Conservation (phyloP, 2,888 invertebrate species). For the Empis stercorea region DNA sequence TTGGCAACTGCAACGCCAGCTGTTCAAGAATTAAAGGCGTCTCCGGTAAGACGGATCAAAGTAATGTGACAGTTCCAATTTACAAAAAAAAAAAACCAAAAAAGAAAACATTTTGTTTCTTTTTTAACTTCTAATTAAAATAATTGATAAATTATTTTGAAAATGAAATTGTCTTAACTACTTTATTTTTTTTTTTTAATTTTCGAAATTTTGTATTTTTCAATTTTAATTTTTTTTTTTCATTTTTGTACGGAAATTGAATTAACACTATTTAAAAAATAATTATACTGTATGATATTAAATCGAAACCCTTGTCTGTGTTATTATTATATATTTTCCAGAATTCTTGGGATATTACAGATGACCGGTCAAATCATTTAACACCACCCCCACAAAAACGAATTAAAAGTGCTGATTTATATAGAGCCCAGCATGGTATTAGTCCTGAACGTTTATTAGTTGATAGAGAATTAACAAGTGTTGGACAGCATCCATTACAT, state of each 20-base stretch:
- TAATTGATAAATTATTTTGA: no score
- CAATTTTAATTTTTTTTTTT: no score
- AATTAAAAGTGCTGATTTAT: constrained; percentile 55
- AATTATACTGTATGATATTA: no score
- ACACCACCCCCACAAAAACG: constrained; percentile 54
- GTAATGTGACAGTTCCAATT: constrained; percentile 27
- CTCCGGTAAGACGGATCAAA: constrained; percentile 36
- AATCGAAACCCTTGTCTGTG: no score
- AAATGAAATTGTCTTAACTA: no score
- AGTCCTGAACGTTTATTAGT: constrained; percentile 34
- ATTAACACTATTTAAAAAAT: no score
- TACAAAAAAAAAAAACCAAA: constrained; percentile 3
- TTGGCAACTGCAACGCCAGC: constrained; percentile 22
- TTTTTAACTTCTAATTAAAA: no score
- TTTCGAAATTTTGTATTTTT: no score
- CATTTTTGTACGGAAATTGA: no score
- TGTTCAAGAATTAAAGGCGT: constrained; percentile 36
- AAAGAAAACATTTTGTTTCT: no score
- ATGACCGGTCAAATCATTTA: constrained; percentile 40
- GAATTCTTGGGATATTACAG: constrained; percentile 48
- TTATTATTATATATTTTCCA: constrained; percentile 4
- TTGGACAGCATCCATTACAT: constrained; percentile 14
- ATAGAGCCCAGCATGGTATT: constrained; percentile 46
- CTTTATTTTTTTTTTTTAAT: no score
- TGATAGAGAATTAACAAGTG: constrained; percentile 32